These are phyloP conservation scores for Bellardia bayeri DNA, from an alignment of 2,888 invertebrate species.

Conservation along the genomic window DNA sequence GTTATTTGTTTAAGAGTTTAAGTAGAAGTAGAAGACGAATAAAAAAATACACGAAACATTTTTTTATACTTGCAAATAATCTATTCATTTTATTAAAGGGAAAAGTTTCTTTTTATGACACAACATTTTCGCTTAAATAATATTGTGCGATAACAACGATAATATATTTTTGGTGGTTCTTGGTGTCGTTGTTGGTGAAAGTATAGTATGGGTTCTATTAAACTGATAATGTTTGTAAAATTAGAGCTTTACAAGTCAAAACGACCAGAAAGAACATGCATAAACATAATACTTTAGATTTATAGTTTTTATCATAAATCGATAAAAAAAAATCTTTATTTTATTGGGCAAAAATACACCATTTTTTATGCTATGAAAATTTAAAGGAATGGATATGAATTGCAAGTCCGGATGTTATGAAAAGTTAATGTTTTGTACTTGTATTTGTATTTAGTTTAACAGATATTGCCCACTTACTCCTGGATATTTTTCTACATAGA, in stretches of 20 bases:
- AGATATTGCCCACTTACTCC: too few species aligned
- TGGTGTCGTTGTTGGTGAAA: background rate
- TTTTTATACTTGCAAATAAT: slow-evolving; percentile 52
- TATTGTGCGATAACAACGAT: slow-evolving; percentile 53
- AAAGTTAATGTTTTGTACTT: too few species aligned
- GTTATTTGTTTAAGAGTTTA: slow-evolving; percentile 66
- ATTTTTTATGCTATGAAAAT: background rate
- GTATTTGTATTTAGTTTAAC: too few species aligned
- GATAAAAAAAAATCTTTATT: slow-evolving; percentile 36
- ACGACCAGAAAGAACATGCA: slow-evolving; percentile 50
- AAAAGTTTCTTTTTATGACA: slow-evolving; percentile 68
- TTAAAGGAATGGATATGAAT: background rate
- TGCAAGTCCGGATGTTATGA: too few species aligned
- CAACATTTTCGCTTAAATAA: slow-evolving; percentile 64
- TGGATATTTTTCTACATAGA: too few species aligned
- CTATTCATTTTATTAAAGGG: slow-evolving; percentile 70
- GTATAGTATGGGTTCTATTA: slow-evolving; percentile 35
- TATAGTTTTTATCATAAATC: slow-evolving; percentile 64
- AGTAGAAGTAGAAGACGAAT: slow-evolving; percentile 29
- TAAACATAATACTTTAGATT: slow-evolving; percentile 60
- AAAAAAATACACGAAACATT: slow-evolving; percentile 16
- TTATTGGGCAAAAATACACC: slow-evolving; percentile 13
- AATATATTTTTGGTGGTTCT: slow-evolving; percentile 42
- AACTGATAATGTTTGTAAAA: slow-evolving; percentile 65
- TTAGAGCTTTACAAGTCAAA: slow-evolving; percentile 64